Base-by-base conservation (phyloP, 2,888 invertebrate genomes). In the Drosophila mimetica region DNA sequence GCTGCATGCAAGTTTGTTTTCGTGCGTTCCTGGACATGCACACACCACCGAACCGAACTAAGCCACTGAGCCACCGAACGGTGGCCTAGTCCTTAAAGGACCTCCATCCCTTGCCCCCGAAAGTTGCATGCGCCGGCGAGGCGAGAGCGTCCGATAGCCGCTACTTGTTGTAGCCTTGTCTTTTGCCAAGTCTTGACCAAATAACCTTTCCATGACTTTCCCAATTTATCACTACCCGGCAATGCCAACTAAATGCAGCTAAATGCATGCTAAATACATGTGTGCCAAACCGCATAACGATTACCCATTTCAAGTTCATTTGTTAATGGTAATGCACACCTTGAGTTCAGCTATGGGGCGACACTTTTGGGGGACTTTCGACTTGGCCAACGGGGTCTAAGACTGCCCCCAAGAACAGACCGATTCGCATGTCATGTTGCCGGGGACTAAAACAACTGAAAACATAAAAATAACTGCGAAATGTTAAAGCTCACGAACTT, bases 161-260 rank as follows among this genome's bases (percentile, higher is more conserved):
- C 71, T 61, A 53, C 63, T 70, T 54, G 53, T 59, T 47, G 44
- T 74, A 75, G 74, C 74, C 75, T 75, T 75, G 75, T 74, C 75
- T 75, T 54, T 71, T 61, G 71, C 53, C 71, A 63, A 36, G 61
- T 52, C 60, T 70, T 74, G 71, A 48, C 66, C 71, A 58, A 51
- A 64, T 63, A 70, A 74, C 74, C 74, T 72, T 71, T 72, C 74
- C 74, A 71, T 74, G 74, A 71, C 71, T 74, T 71, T 71, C 58
- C 54, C 60, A 66, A 75, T 75, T 74, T 75, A 75, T 75, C 74
- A 75, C 57, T 71, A 59, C 8, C 50, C 61, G n/a, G n/a, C 41
- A 34, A 6, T 18, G 34, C 61, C 32, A 53, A 30, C 52, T 30
- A 48, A 70, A 53, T 61, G 48, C 64, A 63, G 64, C 2, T 16